Percentiles rank a stretch among this genome's conserved stretches.
These are phyloP conservation scores for Podarcis siculus DNA, from an alignment of 2,797 vertebrate species.

Conservation along the genomic window DNA sequence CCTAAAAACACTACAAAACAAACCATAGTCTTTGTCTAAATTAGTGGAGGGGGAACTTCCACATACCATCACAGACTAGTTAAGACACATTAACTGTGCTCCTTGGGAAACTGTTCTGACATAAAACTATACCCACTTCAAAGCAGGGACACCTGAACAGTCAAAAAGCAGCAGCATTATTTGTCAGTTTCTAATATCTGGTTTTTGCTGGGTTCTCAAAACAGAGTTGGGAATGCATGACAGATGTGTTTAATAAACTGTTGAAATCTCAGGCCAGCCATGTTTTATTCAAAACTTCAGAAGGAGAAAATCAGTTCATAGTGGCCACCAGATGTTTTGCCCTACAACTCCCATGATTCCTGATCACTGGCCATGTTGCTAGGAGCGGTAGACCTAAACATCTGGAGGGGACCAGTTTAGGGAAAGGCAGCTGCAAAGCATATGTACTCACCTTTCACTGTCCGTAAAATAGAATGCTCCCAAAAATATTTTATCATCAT, in stretches of 20 bases:
- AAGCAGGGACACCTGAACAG: conserved; percentile 41
- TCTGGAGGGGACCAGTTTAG: too few relatives aligned
- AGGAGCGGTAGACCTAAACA: too few relatives aligned
- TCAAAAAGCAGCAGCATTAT: conserved; percentile 10
- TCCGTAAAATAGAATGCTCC: background rate
- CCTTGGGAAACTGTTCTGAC: conserved; percentile 35
- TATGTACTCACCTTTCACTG: background rate
- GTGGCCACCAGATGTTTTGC: too few relatives aligned
- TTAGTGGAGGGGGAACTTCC: background rate
- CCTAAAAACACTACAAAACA: conserved; percentile 56
- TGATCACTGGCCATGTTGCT: too few relatives aligned
- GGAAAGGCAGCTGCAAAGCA: background rate
- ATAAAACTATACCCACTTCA: conserved; percentile 52
- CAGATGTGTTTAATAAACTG: background rate
- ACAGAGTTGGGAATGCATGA: conserved; percentile 23
- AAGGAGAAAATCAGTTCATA: background rate
- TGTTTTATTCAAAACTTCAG: conserved; percentile 24
- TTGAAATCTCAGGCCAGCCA: conserved; percentile 8
- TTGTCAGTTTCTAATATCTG: conserved; percentile 35
- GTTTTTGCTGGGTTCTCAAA: conserved; percentile 56
- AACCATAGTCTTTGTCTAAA: background rate
- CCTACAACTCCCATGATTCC: too few relatives aligned
- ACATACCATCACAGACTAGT: background rate
- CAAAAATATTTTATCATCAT: background rate
- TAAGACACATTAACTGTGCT: conserved; percentile 6